Evolutionary conservation across 2,888 invertebrate species (phyloP).

Genomic region (Microctonus aethiopoides): DNA sequence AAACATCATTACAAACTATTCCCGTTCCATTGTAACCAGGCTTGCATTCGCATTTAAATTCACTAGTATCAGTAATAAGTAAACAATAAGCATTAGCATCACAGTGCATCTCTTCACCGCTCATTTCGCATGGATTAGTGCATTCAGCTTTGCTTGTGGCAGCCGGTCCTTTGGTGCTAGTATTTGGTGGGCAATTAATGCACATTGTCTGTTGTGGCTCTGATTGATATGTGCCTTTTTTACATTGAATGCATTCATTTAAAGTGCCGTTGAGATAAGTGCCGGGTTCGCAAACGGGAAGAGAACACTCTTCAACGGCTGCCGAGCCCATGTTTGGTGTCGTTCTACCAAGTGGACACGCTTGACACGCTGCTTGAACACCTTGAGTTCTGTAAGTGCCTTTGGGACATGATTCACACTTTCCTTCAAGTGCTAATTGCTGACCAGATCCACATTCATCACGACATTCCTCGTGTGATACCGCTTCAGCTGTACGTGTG

Average conservation of each 20-base stretch:
- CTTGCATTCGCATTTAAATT: conserved; percentile 92
- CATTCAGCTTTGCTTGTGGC: conserved; percentile 85
- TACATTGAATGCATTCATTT: conserved; percentile 88
- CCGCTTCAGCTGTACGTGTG: conserved; percentile 89
- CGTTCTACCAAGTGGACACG: conserved; percentile 90
- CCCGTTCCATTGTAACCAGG: conserved; percentile 93
- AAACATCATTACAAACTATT: conserved; percentile 83
- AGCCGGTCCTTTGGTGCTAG: conserved; percentile 85
- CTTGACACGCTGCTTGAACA: conserved; percentile 86
- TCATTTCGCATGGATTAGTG: conserved; percentile 90
- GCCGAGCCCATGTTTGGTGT: conserved; percentile 87
- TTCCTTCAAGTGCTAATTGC: conserved; percentile 87
- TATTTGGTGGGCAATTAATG: conserved; percentile 88
- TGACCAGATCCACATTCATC: conserved; percentile 91
- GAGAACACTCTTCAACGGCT: conserved; percentile 89
- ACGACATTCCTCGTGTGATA: conserved; percentile 86
- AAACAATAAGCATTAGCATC: conserved; percentile 89
- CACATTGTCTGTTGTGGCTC: conserved; percentile 89
- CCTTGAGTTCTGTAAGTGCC: conserved; percentile 90
- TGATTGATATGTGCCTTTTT: conserved; percentile 90
- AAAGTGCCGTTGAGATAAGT: conserved; percentile 87
- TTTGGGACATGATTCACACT: conserved; percentile 91
- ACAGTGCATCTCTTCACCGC: conserved; percentile 84
- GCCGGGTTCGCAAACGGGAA: conserved; percentile 85
- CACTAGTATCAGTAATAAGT: conserved; percentile 82